phyloP scores from a whole-genome alignment of 2,888 invertebrate genomes.

The Eupelmus urozonus region DNA sequence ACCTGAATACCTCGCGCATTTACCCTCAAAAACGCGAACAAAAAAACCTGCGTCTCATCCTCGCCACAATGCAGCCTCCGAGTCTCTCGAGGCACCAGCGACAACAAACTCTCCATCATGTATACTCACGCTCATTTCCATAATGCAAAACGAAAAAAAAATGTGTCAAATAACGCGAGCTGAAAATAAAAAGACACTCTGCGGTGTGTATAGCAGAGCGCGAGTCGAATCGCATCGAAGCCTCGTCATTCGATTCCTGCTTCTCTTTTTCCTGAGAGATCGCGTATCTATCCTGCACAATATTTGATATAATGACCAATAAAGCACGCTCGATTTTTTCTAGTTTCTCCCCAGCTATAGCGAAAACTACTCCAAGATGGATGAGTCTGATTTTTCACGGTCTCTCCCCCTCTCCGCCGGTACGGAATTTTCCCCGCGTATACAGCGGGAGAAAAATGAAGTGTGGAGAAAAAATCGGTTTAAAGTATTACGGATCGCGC shows the following conservation, averaged over 20 bases:
- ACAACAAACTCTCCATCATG: constrained; percentile 7
- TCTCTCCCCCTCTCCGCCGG: constrained; percentile 30
- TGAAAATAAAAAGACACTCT: too few relatives aligned
- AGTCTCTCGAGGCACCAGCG: constrained; percentile 17
- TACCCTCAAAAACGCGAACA: neutral
- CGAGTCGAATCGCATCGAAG: constrained; percentile 40
- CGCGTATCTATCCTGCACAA: neutral
- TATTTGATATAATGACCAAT: constrained; percentile 1
- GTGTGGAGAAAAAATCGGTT: constrained; percentile 30
- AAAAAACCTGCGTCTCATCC: neutral
- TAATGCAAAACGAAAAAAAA: constrained; percentile 8
- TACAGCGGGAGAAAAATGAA: constrained; percentile 6
- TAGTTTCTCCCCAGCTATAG: neutral
- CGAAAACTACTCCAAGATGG: constrained; percentile 65
- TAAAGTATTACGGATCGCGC: constrained; percentile 19
- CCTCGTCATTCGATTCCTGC: constrained; percentile 22
- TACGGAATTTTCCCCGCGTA: neutral
- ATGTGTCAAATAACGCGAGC: constrained; percentile 28
- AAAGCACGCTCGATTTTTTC: constrained; percentile 22
- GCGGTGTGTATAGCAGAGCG: neutral
- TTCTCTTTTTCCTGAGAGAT: constrained; percentile 6
- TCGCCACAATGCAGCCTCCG: too few relatives aligned
- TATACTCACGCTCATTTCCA: neutral
- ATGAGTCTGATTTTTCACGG: constrained; percentile 68
- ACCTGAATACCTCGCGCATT: neutral